Evolutionary conservation across 1,140 invertebrate genomes (phyloP).

Genomic region (Cyrtorhinus lividipennis): DNA sequence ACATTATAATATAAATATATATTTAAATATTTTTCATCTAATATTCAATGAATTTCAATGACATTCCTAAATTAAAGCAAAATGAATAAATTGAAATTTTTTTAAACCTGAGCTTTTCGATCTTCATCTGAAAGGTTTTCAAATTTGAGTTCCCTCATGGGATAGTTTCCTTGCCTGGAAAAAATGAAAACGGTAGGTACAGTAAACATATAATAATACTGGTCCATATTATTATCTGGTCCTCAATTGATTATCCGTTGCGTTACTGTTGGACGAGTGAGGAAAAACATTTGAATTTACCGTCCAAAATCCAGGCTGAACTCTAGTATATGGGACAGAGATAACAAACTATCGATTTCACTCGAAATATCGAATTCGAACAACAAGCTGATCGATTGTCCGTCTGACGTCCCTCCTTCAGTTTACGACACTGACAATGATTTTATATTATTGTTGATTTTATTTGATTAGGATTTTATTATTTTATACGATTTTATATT

Average conservation of each 20-base stretch:
- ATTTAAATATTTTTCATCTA: neutral
- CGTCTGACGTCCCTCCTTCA: too few relatives aligned
- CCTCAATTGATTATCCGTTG: neutral
- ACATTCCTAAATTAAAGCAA: neutral
- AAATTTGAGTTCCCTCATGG: neutral
- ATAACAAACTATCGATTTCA: too few relatives aligned
- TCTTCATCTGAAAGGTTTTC: slow-evolving; percentile 18
- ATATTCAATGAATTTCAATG: neutral
- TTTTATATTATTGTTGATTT: too few relatives aligned
- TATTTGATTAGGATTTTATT: too few relatives aligned
- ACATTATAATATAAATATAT: neutral
- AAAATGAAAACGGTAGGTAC: neutral
- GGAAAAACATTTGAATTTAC: neutral
- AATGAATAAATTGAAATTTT: neutral
- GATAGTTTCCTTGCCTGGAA: neutral
- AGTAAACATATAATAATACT: neutral
- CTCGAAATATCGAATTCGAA: too few relatives aligned
- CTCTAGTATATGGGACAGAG: too few relatives aligned
- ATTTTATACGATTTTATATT: too few relatives aligned
- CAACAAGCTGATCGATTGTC: too few relatives aligned
- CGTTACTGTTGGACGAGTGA: neutral
- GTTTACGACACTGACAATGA: too few relatives aligned
- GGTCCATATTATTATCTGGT: neutral
- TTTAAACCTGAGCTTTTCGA: slow-evolving; percentile 11
- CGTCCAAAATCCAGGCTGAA: too few relatives aligned